A percentile compares a stretch with the other conserved stretches of the same genome.
Evolutionary conservation across 2,888 invertebrate species (phyloP).

Genomic region (Lepidocyrtinus sp.): DNA sequence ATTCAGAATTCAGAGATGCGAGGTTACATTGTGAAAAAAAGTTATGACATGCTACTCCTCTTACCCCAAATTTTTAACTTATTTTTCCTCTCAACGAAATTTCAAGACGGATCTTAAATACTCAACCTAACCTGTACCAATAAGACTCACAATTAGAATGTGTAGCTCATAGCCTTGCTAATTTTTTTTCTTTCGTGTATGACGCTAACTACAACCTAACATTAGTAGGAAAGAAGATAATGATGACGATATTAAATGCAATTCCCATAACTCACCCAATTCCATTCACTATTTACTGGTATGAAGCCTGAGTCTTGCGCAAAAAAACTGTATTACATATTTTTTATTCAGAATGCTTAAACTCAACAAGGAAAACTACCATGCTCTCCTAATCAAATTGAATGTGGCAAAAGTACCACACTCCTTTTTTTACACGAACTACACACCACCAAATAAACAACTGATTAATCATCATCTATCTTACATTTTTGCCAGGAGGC

Average conservation of each 20-base stretch:
- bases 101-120: too few species aligned
- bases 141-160: too few species aligned
- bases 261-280: background rate
- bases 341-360: background rate
- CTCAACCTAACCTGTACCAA: background rate
- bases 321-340: background rate
- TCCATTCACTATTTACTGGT: background rate
- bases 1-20: too few species aligned
- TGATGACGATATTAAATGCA: background rate
- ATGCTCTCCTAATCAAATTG: background rate
- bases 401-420: background rate
- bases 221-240: too few species aligned
- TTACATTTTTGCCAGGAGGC: slow-evolving; percentile 10
- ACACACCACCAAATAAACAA: slow-evolving; percentile 20
- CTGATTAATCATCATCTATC: slow-evolving; percentile 41
- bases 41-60: background rate
- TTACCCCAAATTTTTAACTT: too few species aligned
- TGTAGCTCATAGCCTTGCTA: too few species aligned
- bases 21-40: too few species aligned
- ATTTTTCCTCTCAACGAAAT: background rate
- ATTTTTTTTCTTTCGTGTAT: too few species aligned
- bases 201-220: too few species aligned
- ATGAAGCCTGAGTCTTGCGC: background rate
- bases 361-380: background rate
- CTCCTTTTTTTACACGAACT: background rate